Evolutionary conservation across 2,888 invertebrate species (phyloP).

Genomic region (Dicyrtoma fusca): DNA sequence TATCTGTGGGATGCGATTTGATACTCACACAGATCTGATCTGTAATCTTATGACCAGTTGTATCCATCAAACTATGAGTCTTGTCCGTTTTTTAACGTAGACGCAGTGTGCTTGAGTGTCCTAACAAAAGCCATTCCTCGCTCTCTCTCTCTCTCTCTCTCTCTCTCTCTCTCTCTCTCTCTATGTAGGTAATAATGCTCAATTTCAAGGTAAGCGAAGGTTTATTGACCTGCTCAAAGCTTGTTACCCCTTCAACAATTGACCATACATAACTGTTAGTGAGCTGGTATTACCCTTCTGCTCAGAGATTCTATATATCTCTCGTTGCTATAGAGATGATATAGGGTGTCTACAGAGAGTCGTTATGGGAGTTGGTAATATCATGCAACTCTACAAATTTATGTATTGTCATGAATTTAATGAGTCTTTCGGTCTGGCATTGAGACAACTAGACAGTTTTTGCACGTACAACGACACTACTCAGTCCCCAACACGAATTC

Average conservation of each 20-base stretch:
- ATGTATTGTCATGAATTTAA: constrained; percentile 27
- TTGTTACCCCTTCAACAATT: constrained; percentile 31
- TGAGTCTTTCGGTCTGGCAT: constrained; percentile 10
- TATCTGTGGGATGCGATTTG: not conserved
- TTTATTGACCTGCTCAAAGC: constrained; percentile 53
- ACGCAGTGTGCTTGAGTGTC: constrained; percentile 4
- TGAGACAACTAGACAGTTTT: constrained; percentile 5
- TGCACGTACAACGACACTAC: constrained; percentile 24
- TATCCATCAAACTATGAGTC: constrained; percentile 23
- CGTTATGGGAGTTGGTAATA: not conserved
- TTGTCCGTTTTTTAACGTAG: constrained; percentile 10
- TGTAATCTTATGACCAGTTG: constrained; percentile 29
- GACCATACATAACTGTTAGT: constrained; percentile 14
- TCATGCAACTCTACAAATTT: not conserved
- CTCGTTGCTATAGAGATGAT: not conserved
- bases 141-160: constrained; percentile 10
- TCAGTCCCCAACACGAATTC: constrained; percentile 6
- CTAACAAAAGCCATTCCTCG: constrained; percentile 10
- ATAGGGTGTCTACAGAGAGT: not conserved
- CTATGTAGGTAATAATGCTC: constrained; percentile 33
- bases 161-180: constrained; percentile 19
- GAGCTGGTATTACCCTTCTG: not conserved
- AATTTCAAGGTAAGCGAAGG: constrained; percentile 55
- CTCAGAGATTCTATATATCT: not conserved
- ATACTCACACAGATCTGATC: not conserved